These are phyloP conservation scores for Aphaenogaster ashmeadi DNA, from an alignment of 1,140 invertebrate species.

Conservation along the genomic window DNA sequence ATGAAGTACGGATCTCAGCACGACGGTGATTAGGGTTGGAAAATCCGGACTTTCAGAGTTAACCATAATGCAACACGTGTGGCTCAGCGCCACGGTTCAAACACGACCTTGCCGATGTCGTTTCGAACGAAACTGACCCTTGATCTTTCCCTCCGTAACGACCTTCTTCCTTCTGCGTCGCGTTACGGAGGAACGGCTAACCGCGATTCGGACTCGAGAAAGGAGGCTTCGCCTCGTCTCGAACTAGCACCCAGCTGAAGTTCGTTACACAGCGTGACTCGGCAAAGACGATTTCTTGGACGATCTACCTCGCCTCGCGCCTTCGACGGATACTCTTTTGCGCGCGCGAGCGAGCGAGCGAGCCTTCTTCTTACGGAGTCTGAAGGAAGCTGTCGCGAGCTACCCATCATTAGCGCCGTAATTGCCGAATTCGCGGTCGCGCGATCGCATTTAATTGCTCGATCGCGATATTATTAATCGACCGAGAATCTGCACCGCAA, in stretches of 20 bases:
- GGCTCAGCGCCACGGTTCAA: no score
- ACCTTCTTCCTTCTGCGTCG: slow-evolving; percentile 65
- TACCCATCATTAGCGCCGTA: slow-evolving; percentile 74
- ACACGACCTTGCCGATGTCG: slow-evolving; percentile 35
- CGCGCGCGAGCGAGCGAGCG: slow-evolving; percentile 24
- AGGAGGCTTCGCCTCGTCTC: slow-evolving; percentile 53
- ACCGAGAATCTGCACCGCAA: slow-evolving; percentile 56
- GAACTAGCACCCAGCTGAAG: slow-evolving; percentile 74
- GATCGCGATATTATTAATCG: slow-evolving; percentile 61
- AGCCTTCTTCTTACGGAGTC: slow-evolving; percentile 11
- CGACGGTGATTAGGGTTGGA: not conserved
- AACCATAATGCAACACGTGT: not conserved
- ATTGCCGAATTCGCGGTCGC: slow-evolving; percentile 77
- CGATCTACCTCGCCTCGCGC: slow-evolving; percentile 68
- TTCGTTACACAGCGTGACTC: slow-evolving; percentile 86
- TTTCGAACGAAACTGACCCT: slow-evolving; percentile 43
- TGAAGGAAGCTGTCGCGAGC: slow-evolving; percentile 65
- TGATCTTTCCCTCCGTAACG: slow-evolving; percentile 73
- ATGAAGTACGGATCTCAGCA: not conserved
- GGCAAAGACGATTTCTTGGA: slow-evolving; percentile 78
- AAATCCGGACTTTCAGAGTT: not conserved
- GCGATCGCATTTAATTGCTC: slow-evolving; percentile 73
- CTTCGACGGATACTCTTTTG: slow-evolving; percentile 46
- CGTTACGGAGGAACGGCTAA: slow-evolving; percentile 67
- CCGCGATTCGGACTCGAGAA: slow-evolving; percentile 75